Base-by-base conservation (phyloP, 2,797 vertebrate species). In the Malurus leucopterus region DNA sequence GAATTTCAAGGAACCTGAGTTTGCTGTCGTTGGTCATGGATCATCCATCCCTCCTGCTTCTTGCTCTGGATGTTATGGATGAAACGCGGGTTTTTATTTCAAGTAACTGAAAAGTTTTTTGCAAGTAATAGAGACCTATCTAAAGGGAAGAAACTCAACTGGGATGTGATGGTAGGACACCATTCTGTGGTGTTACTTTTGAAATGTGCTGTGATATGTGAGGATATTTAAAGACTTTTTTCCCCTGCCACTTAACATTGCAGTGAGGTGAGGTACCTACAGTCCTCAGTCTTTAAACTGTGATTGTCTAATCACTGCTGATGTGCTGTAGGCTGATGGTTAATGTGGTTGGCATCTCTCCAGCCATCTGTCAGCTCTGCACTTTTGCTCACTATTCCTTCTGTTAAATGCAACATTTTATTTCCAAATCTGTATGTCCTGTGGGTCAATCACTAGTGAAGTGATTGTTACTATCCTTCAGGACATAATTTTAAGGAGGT, bases 341-440 rank as follows among this genome's bases (percentile, higher is more conserved):
- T 73, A 27, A 68, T 64, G 59, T 36, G 40, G 34, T 65, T 94
- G 95, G 74, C 90, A 76, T 83, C 72, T 63, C 79, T 94, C 74
- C 50, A 43, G 62, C 75, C 68, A 13, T 65, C 1, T 6, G 38
- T 62, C 86, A 83, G 72, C 88, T 90, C 24, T 16, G 89, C 71
- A 23, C 36, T 68, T 88, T 40, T 5, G 18, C 63, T 89, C 50
- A 6, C 71, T 75, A 17, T 62, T 88, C 73, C 54, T 93, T 81
- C 67, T 81, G 64, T 87, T 90, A 86, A 78, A 88, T 75, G 36
- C 50, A 75, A 65, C 32, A 53, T 32, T 86, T 89, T 41, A 67
- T 91, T 94, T 95, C 50, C 72, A 88, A 59, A 91, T 77, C 84
- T 76, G 4, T 54, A n/a, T 88, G 82, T 94, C 86, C 59, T 7